phyloP scores from a whole-genome alignment of 53 echinoderm and acorn worm genomes.

The Luidia sarsii region DNA sequence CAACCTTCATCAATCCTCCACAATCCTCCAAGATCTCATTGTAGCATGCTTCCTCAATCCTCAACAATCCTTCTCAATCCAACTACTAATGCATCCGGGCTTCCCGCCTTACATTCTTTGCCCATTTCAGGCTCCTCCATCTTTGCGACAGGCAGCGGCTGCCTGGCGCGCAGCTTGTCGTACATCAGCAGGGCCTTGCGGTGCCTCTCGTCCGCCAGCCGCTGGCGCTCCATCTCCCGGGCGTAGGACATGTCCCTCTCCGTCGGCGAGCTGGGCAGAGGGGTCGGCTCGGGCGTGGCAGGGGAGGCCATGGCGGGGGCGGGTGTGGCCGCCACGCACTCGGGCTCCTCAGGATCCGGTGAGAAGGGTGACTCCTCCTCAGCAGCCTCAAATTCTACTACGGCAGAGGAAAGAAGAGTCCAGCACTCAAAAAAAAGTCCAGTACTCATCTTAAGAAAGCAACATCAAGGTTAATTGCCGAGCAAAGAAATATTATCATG shows the following conservation, averaged over 20 bases:
- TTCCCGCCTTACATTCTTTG: constrained; percentile 60
- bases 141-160: constrained; percentile 13
- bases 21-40: too few species aligned
- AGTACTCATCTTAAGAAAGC: too few species aligned
- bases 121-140: constrained; percentile 27
- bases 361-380: not conserved
- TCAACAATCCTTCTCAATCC: too few species aligned
- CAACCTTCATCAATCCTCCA: too few species aligned
- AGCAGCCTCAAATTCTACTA: not conserved
- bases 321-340: not conserved
- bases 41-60: too few species aligned
- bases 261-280: constrained; percentile 62
- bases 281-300: not conserved
- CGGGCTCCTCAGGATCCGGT: too few species aligned
- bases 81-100: too few species aligned
- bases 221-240: constrained; percentile 78
- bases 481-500: too few species aligned
- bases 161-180: constrained; percentile 64
- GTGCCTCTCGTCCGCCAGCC: constrained; percentile 76
- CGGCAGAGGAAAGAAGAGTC: not conserved
- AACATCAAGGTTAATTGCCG: too few species aligned
- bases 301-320: constrained; percentile 1
- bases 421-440: too few species aligned
- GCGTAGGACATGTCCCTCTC: constrained; percentile 72
- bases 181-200: constrained; percentile 76